Conservation (phyloP, 2,797 vertebrate genomes). For the Spea hammondii region DNA sequence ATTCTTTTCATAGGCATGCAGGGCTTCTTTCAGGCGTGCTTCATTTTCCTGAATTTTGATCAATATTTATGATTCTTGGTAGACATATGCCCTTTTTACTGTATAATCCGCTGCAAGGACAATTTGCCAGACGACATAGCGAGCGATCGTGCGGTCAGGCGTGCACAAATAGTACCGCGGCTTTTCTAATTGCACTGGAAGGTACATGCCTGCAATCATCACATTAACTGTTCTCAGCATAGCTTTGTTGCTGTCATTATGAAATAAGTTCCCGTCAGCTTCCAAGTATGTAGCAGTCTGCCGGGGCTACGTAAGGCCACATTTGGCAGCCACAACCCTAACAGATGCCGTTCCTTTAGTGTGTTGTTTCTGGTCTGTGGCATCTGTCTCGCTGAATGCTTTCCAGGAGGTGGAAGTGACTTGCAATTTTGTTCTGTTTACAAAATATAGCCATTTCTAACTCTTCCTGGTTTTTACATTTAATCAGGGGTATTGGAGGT, state of each 20-base stretch:
- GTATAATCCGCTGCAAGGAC: not conserved
- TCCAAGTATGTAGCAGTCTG: constrained; percentile 36
- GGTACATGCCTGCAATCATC: constrained; percentile 26
- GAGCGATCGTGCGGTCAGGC: constrained; percentile 20
- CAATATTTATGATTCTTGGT: constrained; percentile 2
- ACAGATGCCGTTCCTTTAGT: constrained; percentile 40
- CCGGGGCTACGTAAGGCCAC: constrained; percentile 17
- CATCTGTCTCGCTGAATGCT: constrained; percentile 37
- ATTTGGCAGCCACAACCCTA: constrained; percentile 31
- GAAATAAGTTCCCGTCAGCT: constrained; percentile 30
- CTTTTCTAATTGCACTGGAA: constrained; percentile 34
- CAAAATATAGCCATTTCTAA: not conserved
- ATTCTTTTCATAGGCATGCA: too few relatives aligned
- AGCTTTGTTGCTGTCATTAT: constrained; percentile 42
- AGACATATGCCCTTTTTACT: not conserved
- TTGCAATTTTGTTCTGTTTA: not conserved
- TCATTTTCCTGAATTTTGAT: constrained; percentile 1
- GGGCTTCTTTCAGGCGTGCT: not conserved
- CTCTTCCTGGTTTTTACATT: not conserved
- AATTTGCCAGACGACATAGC: constrained; percentile 2
- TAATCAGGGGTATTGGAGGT: too few relatives aligned
- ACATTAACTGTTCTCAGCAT: constrained; percentile 28
- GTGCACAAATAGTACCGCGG: constrained; percentile 20
- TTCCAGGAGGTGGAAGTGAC: constrained; percentile 28
- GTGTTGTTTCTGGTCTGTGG: constrained; percentile 26